Evolutionary conservation across 2,888 invertebrate species (phyloP), one percentile per base, ranked within the genome.

Genomic region (Thymelicus acteon): DNA sequence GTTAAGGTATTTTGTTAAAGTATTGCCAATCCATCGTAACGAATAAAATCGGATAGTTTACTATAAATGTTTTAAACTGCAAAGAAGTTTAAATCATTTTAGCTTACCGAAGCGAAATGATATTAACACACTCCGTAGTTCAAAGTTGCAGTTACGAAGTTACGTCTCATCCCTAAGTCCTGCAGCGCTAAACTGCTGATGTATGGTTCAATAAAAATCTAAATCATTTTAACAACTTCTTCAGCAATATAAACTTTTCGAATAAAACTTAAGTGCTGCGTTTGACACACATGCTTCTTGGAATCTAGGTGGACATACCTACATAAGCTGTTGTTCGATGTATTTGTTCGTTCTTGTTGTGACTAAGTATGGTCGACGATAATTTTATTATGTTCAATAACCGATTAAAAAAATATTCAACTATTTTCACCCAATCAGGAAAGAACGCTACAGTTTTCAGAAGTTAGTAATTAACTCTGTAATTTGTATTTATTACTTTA

Each of bases 201-300:
- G 61, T 68, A 62, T 13, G 57, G 19, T 48, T 39, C 48, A 69
- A 69, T 69, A 69, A 69, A 69, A 69, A 69, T 69, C 68, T 69
- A 63, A 69, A 69, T 69, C 68, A 69, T 69, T 62, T 57, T 57
- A 69, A 63, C 57, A 69, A 69, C 68, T 69, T 47, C 61, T 31
- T 47, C 68, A 48, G 19, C 40, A 39, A 19, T 69, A 68, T 69
- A 63, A 69, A 69, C 47, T 69, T 69, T 48, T 54, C 62, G 57
- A 63, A 63, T 69, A 69, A 69, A 69, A 69, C 62, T 58, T 8
- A 63, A 69, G 69, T 63, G 69, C 69, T 48, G 48, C 37, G 63
- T 69, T 62, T 69, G 47, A 67, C 40, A 40, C 40, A 57, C 52
- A 52, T 19, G 6, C 31, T 37, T n/a, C 13, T 57, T 2, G 31